These are phyloP conservation scores for Ispidina lecontei DNA, from an alignment of 2,797 vertebrate genomes.

Conservation along the genomic window DNA sequence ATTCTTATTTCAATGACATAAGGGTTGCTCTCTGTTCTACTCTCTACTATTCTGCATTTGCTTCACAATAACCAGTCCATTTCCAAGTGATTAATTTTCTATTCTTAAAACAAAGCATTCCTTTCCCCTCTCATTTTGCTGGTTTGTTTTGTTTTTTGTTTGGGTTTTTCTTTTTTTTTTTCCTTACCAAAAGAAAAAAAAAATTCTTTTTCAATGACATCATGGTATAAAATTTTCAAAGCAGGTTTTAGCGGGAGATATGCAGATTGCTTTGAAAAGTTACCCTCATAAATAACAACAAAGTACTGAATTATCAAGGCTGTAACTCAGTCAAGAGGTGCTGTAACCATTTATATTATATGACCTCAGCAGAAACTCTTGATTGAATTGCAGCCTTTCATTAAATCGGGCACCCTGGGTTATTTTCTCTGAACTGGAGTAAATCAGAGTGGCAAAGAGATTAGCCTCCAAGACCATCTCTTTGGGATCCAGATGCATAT, in stretches of 20 bases:
- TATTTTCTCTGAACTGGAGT: slow-evolving; percentile 58
- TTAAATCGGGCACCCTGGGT: slow-evolving; percentile 68
- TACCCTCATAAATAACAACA: slow-evolving; percentile 77
- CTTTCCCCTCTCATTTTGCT: slow-evolving; percentile 42
- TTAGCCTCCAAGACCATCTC: slow-evolving; percentile 60
- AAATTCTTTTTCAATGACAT: slow-evolving; percentile 67
- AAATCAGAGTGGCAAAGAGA: slow-evolving; percentile 48
- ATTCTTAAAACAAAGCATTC: slow-evolving; percentile 70
- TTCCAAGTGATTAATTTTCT: slow-evolving; percentile 78
- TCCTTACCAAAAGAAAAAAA: slow-evolving; percentile 10
- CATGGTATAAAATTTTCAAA: slow-evolving; percentile 69
- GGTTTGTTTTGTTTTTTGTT: background rate
- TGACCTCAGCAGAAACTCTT: slow-evolving; percentile 74
- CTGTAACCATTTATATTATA: slow-evolving; percentile 69
- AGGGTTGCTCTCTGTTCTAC: slow-evolving; percentile 22
- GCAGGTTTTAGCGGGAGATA: slow-evolving; percentile 69
- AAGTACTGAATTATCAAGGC: slow-evolving; percentile 75
- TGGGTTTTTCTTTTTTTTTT: background rate
- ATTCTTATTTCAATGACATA: slow-evolving; percentile 25
- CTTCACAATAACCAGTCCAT: slow-evolving; percentile 67
- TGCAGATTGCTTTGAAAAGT: slow-evolving; percentile 70
- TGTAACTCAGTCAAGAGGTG: slow-evolving; percentile 72
- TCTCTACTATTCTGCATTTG: slow-evolving; percentile 30
- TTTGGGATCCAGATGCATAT: slow-evolving; percentile 47
- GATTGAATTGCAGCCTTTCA: slow-evolving; percentile 75